Evolutionary conservation across 2,797 vertebrate genomes (phyloP).

Genomic region (Chaenodraco wilsoni): DNA sequence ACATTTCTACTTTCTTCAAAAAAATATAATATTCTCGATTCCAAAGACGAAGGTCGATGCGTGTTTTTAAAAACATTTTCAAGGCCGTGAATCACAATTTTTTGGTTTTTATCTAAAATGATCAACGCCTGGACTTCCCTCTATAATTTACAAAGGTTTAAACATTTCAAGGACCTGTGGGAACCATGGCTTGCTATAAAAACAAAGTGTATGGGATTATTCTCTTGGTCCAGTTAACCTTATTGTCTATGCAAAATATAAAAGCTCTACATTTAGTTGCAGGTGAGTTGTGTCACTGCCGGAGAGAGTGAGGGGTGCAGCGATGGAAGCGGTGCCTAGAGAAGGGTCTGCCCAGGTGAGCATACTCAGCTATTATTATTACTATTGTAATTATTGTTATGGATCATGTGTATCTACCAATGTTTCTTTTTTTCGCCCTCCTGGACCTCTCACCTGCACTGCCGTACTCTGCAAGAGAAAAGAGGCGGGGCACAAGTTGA

Average conservation of each 20-base stretch:
- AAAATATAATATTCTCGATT: no score
- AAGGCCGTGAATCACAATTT: no score
- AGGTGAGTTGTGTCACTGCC: constrained; percentile 75
- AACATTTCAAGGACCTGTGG: no score
- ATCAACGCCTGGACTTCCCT: no score
- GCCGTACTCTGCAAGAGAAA: constrained; percentile 90
- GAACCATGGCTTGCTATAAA: constrained; percentile 68
- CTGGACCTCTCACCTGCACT: constrained; percentile 89
- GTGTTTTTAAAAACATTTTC: no score
- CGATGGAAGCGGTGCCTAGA: constrained; percentile 66
- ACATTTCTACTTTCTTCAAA: no score
- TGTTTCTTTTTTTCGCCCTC: constrained; percentile 89
- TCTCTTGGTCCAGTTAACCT: constrained; percentile 58
- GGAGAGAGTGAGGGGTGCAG: constrained; percentile 79
- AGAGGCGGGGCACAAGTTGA: constrained; percentile 86
- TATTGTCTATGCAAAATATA: constrained; percentile 23
- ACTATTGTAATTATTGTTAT: constrained; percentile 73
- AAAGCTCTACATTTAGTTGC: constrained; percentile 55
- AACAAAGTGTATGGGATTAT: constrained; percentile 42
- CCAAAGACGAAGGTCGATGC: no score
- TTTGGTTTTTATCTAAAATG: no score
- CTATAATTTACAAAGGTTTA: no score
- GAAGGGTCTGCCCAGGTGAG: constrained; percentile 71
- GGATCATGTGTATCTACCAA: constrained; percentile 87
- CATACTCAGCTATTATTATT: constrained; percentile 43